These are phyloP conservation scores for Drosophila pandora DNA, from an alignment of 1,140 invertebrate species.

Conservation along the genomic window DNA sequence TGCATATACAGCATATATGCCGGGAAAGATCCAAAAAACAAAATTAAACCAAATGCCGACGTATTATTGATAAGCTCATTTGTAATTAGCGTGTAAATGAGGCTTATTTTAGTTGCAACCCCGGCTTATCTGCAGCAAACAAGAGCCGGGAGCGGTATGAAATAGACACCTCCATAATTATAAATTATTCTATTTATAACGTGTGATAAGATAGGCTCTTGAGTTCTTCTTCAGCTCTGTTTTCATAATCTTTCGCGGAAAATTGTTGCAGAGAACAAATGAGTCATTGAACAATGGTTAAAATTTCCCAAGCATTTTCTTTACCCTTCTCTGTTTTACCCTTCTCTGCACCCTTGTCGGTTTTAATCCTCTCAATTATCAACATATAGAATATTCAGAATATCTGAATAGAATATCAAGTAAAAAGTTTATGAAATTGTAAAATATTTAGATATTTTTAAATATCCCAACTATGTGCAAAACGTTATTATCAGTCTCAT, in stretches of 20 bases:
- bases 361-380: too few relatives aligned
- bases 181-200: conserved; percentile 13
- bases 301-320: not conserved
- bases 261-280: not conserved
- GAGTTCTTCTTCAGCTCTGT: not conserved
- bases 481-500: too few relatives aligned
- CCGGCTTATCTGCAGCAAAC: not conserved
- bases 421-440: too few relatives aligned
- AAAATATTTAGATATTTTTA: too few relatives aligned
- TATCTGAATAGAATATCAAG: too few relatives aligned
- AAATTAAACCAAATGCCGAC: not conserved
- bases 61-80: conserved; percentile 19
- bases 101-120: conserved; percentile 11
- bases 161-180: not conserved
- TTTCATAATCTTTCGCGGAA: too few relatives aligned
- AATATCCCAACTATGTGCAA: too few relatives aligned
- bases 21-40: not conserved
- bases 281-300: not conserved
- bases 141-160: not conserved
- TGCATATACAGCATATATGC: not conserved
- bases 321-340: too few relatives aligned
- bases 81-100: conserved; percentile 58
- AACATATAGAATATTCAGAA: too few relatives aligned
- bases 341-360: too few relatives aligned
- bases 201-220: not conserved